Conservation (phyloP, 1,140 invertebrate species). For the Venturia canescens region DNA sequence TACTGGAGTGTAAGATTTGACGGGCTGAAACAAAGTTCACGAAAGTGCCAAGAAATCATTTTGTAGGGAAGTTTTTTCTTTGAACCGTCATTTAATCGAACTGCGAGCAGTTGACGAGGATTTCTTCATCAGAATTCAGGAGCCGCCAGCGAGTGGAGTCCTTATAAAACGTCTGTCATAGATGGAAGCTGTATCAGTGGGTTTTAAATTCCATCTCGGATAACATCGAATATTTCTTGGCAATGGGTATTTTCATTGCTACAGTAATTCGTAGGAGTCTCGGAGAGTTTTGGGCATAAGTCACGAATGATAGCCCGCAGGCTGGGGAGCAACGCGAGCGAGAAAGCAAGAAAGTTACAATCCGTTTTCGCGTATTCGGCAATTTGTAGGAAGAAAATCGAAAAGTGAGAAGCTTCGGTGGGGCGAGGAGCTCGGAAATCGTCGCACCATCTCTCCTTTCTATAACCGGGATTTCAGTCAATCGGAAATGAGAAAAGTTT, state of each 20-base stretch:
- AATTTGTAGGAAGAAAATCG: conserved; percentile 2
- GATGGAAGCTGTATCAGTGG: neutral
- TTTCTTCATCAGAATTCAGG: neutral
- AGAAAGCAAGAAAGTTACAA: conserved; percentile 21
- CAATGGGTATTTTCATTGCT: conserved; percentile 20
- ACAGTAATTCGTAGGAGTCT: conserved; percentile 21
- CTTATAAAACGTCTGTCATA: neutral
- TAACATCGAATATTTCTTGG: neutral
- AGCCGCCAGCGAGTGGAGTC: neutral
- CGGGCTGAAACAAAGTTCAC: neutral
- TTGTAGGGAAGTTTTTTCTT: too few relatives aligned
- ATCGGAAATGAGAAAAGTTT: conserved; percentile 73
- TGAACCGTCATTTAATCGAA: too few relatives aligned
- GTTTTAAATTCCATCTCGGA: neutral
- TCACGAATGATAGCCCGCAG: conserved; percentile 8
- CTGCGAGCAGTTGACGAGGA: neutral
- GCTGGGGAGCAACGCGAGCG: neutral
- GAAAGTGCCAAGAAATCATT: too few relatives aligned
- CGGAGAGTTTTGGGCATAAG: conserved; percentile 15
- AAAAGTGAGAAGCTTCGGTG: neutral
- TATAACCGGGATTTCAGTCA: conserved; percentile 57
- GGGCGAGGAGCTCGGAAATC: conserved; percentile 21
- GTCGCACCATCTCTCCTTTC: conserved; percentile 37
- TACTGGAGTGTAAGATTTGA: neutral
- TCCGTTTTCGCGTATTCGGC: conserved; percentile 7